Evolutionary conservation across 1,140 invertebrate genomes (phyloP).

Genomic region (Nautilus pompilius): DNA sequence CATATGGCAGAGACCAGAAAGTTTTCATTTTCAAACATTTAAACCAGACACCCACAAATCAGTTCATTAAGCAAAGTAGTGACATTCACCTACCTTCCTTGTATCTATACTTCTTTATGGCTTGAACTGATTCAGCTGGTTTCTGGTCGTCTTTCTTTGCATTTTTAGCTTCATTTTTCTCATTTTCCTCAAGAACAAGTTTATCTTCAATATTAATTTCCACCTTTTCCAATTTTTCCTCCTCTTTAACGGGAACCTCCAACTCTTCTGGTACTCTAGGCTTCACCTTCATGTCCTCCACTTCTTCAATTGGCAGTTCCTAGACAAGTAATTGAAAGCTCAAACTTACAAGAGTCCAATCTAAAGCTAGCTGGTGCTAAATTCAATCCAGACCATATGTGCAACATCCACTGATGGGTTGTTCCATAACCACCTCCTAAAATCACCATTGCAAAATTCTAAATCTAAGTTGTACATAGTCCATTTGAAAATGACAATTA

Average conservation of each 20-base stretch:
- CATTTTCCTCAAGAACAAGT: constrained; percentile 23
- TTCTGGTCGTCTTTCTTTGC: constrained; percentile 15
- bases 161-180: constrained; percentile 27
- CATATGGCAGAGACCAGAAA: not conserved
- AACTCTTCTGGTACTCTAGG: no score
- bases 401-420: no score
- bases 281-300: not conserved
- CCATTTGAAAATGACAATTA: no score
- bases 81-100: constrained; percentile 31
- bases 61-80: not conserved
- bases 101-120: constrained; percentile 34
- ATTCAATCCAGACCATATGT: no score
- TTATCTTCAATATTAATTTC: constrained; percentile 23
- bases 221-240: constrained; percentile 1
- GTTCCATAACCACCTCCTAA: no score
- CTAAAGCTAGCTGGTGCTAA: no score
- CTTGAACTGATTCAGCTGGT: not conserved
- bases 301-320: not conserved
- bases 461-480: no score
- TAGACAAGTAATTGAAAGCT: no score
- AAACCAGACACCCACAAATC: not conserved
- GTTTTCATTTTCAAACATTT: not conserved
- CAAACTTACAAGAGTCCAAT: no score
- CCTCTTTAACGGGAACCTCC: not conserved
- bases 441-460: no score